Percentiles rank a stretch among this genome's conserved stretches.
Conservation (phyloP, 1,140 invertebrate genomes). For the Dolichoris vasculosae region DNA sequence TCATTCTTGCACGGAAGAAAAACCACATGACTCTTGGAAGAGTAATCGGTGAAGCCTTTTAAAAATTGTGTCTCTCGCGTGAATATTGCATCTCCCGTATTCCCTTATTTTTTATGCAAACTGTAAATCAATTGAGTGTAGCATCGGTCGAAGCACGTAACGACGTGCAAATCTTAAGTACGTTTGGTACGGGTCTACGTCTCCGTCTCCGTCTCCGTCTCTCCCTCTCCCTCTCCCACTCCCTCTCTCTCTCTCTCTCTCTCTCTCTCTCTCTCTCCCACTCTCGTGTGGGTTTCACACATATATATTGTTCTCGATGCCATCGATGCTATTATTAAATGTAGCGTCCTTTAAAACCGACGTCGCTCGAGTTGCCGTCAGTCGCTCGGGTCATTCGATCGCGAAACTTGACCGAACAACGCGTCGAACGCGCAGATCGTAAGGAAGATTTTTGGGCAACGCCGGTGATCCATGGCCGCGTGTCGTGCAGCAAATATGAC, state of each 20-base stretch:
- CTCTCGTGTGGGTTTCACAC: neutral
- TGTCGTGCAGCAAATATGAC: too few relatives aligned
- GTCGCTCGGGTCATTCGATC: slow-evolving; percentile 25
- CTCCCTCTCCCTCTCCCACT: neutral
- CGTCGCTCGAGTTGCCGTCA: neutral
- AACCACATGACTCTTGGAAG: neutral
- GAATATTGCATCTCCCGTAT: neutral
- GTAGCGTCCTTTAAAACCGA: slow-evolving; percentile 32
- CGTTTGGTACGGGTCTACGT: neutral
- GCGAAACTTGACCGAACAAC: slow-evolving; percentile 10
- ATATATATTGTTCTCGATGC: neutral
- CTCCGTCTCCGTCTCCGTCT: neutral
- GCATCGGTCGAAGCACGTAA: too few relatives aligned
- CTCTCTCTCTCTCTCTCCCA: neutral
- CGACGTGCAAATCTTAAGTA: neutral
- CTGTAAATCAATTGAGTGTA: neutral
- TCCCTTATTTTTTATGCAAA: neutral
- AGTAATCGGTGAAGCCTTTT: neutral
- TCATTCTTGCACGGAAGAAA: too few relatives aligned
- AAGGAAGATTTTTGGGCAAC: neutral
- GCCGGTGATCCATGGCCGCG: neutral
- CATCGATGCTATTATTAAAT: slow-evolving; percentile 39
- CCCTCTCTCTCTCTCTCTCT: neutral
- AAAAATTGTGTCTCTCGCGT: neutral
- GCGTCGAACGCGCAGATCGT: neutral